Conservation (phyloP, 1,140 invertebrate species). For the Triops cancriformis region DNA sequence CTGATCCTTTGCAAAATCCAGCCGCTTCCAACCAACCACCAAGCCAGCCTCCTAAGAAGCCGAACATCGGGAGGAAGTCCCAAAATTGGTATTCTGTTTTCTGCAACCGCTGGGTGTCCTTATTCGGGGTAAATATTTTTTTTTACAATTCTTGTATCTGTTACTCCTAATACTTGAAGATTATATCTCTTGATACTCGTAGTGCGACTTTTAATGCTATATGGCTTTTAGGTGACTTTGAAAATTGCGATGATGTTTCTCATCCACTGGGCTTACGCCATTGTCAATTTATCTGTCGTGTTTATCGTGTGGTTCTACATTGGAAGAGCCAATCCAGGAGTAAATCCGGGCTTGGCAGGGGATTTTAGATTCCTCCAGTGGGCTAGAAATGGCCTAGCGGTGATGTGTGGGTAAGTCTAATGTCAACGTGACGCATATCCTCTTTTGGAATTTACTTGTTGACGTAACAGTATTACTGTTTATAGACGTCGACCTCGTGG, state of each 20-base stretch:
- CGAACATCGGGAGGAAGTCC: slow-evolving; percentile 72
- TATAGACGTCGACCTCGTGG: slow-evolving; percentile 58
- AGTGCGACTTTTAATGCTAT: slow-evolving; percentile 27
- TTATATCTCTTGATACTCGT: no score
- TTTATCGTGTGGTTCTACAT: slow-evolving; percentile 88
- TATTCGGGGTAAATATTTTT: slow-evolving; percentile 65
- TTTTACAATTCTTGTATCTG: slow-evolving; percentile 12
- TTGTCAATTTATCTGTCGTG: slow-evolving; percentile 67
- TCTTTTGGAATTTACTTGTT: slow-evolving; percentile 18
- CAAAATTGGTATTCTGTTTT: slow-evolving; percentile 88
- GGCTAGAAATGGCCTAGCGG: slow-evolving; percentile 62
- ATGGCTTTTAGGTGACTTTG: slow-evolving; percentile 55
- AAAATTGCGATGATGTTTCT: slow-evolving; percentile 86
- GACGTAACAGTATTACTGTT: slow-evolving; percentile 30
- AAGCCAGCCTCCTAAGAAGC: slow-evolving; percentile 27
- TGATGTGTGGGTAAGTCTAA: slow-evolving; percentile 63
- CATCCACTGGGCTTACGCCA: slow-evolving; percentile 84
- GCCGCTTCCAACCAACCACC: slow-evolving; percentile 27
- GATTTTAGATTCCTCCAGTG: slow-evolving; percentile 81
- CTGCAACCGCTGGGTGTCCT: slow-evolving; percentile 85
- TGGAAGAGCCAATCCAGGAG: slow-evolving; percentile 83
- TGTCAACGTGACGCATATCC: slow-evolving; percentile 8
- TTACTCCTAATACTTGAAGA: no score
- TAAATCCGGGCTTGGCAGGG: slow-evolving; percentile 78
- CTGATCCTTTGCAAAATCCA: not conserved